These are phyloP conservation scores for Octopus bimaculoides DNA, from an alignment of 1,140 invertebrate genomes.

Conservation along the genomic window DNA sequence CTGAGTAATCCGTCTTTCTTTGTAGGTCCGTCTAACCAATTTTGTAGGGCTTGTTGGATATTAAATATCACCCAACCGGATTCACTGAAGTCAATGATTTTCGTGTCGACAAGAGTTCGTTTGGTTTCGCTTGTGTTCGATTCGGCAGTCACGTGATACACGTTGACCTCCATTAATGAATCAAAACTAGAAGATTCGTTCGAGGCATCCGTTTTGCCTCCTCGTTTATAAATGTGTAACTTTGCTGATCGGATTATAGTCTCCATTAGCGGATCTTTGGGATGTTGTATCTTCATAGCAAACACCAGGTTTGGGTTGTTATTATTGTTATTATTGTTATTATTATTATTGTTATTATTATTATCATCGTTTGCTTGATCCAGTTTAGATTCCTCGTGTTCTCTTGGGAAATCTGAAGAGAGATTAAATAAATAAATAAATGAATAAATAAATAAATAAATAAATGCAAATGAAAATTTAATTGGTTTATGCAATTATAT, in stretches of 20 bases:
- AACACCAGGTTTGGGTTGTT: slow-evolving; percentile 14
- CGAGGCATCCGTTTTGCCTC: background rate
- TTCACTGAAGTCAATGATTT: background rate
- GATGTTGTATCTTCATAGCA: background rate
- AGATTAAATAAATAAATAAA: too few relatives aligned
- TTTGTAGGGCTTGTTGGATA: background rate
- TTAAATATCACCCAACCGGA: background rate
- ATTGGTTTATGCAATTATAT: too few relatives aligned
- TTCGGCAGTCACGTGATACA: background rate
- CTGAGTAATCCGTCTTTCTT: background rate
- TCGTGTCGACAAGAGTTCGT: background rate
- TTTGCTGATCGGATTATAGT: background rate
- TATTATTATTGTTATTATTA: too few relatives aligned
- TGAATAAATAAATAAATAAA: too few relatives aligned
- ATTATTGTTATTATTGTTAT: background rate
- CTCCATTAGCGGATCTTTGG: background rate
- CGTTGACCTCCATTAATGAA: background rate
- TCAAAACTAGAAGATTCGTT: background rate
- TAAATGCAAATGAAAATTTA: too few relatives aligned
- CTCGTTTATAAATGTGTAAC: background rate
- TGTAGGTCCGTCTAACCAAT: background rate
- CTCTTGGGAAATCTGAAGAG: too few relatives aligned
- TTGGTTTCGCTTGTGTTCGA: background rate
- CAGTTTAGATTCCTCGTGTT: too few relatives aligned
- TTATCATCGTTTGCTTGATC: too few relatives aligned